Evolutionary conservation across 2,113 vertebrate genomes (phyloP).

Genomic region (Motacilla alba): DNA sequence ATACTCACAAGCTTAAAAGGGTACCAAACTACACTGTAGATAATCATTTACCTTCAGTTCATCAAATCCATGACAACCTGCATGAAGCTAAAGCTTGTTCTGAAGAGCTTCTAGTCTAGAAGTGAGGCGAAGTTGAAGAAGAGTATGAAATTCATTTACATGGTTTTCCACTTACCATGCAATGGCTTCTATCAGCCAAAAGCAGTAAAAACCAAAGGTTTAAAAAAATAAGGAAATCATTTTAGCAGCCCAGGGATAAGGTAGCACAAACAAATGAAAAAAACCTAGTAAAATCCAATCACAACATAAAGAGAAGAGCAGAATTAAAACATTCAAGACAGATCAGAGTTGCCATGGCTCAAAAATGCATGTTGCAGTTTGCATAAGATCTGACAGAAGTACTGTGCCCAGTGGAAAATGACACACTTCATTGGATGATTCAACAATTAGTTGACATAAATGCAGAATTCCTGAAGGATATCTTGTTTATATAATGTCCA

Average conservation of each 20-base stretch:
- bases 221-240: background rate
- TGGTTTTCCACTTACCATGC: background rate
- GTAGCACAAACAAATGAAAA: background rate
- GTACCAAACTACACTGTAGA: background rate
- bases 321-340: background rate
- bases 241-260: background rate
- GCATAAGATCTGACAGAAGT: background rate
- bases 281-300: background rate
- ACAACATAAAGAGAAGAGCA: background rate
- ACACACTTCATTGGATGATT: background rate
- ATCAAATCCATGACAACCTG: background rate
- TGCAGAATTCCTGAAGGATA: background rate
- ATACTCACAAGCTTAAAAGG: background rate
- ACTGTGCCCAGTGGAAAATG: background rate
- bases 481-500: background rate
- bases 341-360: background rate
- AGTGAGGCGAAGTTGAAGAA: background rate
- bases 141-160: background rate
- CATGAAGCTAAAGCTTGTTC: background rate
- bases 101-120: background rate
- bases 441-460: background rate
- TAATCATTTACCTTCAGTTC: background rate
- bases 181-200: background rate
- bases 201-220: background rate
- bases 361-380: background rate